A percentile compares a stretch with the other conserved stretches of the same genome.
Evolutionary conservation across 2,888 invertebrate species (phyloP).

Genomic region (Cerastoderma edule): DNA sequence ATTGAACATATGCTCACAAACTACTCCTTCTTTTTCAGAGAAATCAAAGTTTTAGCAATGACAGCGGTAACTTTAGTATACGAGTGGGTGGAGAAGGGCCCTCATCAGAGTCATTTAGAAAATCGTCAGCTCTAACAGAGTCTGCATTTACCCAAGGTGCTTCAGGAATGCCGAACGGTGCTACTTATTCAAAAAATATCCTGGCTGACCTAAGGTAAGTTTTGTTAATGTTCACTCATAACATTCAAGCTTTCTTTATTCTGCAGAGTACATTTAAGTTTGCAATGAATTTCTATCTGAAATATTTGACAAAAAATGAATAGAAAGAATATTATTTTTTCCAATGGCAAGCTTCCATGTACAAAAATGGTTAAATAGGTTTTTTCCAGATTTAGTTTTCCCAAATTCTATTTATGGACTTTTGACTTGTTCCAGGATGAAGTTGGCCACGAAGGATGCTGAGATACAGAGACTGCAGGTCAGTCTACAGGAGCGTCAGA

Average conservation of each 20-base stretch:
- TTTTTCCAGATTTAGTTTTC: too few species aligned
- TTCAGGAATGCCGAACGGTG: constrained; percentile 23
- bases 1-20: too few species aligned
- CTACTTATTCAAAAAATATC: constrained; percentile 60
- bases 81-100: constrained; percentile 41
- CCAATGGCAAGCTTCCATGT: too few species aligned
- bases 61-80: constrained; percentile 72
- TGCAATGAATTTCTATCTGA: too few species aligned
- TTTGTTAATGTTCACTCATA: too few species aligned
- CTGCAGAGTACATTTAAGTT: too few species aligned
- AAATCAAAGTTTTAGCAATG: constrained; percentile 66
- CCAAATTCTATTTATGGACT: too few species aligned
- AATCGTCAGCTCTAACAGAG: constrained; percentile 36
- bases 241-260: too few species aligned
- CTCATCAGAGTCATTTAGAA: constrained; percentile 45
- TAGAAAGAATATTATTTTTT: too few species aligned
- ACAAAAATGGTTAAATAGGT: too few species aligned
- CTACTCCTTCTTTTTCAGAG: constrained; percentile 36
- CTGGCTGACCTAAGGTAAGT: constrained; percentile 69
- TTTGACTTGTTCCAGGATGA: constrained; percentile 58
- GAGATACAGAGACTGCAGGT: constrained; percentile 74
- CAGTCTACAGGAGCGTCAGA: constrained; percentile 66
- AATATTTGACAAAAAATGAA: too few species aligned
- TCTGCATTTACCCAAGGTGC: constrained; percentile 18
- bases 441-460: constrained; percentile 76